Conservation (phyloP, 2,888 invertebrate species). For the Caenorhabditis panamensis region DNA sequence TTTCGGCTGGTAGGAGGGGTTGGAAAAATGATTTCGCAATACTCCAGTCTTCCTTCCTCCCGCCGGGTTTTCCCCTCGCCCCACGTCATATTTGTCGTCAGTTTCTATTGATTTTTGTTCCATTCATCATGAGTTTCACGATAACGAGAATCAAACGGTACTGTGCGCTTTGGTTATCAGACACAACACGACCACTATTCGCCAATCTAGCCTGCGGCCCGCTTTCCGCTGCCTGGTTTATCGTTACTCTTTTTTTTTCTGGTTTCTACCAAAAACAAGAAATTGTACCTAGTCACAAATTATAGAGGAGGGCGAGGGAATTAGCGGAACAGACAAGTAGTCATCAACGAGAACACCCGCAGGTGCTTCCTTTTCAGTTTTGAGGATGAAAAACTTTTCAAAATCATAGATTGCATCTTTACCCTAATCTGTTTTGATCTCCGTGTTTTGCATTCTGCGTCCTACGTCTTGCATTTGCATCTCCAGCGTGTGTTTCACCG, state of each 20-base stretch:
- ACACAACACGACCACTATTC: slow-evolving; percentile 36
- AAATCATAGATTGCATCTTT: not conserved
- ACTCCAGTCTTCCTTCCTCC: slow-evolving; percentile 10
- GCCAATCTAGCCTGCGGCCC: slow-evolving; percentile 7
- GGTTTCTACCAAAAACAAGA: not conserved
- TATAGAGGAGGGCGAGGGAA: not conserved
- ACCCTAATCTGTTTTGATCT: not conserved
- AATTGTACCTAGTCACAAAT: not conserved
- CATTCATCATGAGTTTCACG: slow-evolving; percentile 54
- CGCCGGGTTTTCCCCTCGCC: slow-evolving; percentile 23
- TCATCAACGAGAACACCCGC: not conserved
- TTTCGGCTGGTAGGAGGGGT: slow-evolving; percentile 24
- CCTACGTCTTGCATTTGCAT: not conserved
- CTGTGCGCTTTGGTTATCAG: slow-evolving; percentile 36
- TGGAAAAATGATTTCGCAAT: slow-evolving; percentile 47
- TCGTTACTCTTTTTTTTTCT: not conserved
- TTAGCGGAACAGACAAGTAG: not conserved
- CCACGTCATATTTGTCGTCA: slow-evolving; percentile 53
- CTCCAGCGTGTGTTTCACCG: not conserved
- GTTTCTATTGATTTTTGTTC: slow-evolving; percentile 57
- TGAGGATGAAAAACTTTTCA: not conserved
- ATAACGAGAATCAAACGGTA: slow-evolving; percentile 44
- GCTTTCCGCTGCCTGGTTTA: not conserved
- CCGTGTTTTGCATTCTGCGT: not conserved
- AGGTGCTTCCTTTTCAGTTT: not conserved